Evolutionary conservation across 2,113 vertebrate genomes (phyloP).

Genomic region (Anoplopoma fimbria): DNA sequence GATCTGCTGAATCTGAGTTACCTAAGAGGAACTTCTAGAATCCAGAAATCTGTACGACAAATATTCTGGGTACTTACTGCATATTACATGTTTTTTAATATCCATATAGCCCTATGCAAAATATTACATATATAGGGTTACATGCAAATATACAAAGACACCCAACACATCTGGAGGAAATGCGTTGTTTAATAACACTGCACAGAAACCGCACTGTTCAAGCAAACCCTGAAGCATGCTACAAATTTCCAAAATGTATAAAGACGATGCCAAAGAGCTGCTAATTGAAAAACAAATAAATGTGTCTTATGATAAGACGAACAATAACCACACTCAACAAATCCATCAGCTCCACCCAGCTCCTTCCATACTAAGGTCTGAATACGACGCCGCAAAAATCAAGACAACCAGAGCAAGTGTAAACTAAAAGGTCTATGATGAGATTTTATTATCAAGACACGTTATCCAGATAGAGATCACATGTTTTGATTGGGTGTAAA

Average conservation of each 20-base stretch:
- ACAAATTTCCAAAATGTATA: background rate
- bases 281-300: background rate
- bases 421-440: background rate
- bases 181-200: background rate
- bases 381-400: background rate
- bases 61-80: background rate
- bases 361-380: background rate
- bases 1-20: no score
- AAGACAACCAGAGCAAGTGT: background rate
- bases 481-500: background rate
- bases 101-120: background rate
- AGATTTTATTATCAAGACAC: background rate
- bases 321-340: background rate
- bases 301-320: background rate
- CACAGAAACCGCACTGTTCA: background rate
- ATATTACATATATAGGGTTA: background rate
- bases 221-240: background rate
- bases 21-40: slow-evolving; percentile 3
- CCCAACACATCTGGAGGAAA: background rate
- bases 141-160: background rate
- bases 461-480: background rate
- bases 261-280: background rate
- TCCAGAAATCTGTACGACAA: background rate
- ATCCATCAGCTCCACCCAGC: background rate
- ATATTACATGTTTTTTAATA: background rate